A percentile compares a stretch with the other conserved stretches of the same genome.
Evolutionary conservation across 2,888 invertebrate genomes (phyloP).

Genomic region (Pemphredon lugubris): DNA sequence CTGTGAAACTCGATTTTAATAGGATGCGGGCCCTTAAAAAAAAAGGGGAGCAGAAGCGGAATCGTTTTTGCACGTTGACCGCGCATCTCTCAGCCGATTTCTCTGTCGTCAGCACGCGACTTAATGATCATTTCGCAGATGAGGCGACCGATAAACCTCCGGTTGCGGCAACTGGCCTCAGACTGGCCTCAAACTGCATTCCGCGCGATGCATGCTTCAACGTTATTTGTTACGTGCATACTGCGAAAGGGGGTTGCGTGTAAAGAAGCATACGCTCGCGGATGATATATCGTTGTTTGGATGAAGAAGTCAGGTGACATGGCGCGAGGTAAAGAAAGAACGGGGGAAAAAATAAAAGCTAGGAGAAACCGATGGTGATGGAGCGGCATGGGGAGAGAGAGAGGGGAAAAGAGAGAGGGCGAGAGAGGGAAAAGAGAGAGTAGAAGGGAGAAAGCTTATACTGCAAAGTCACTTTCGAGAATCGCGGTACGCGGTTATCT

Average conservation of each 20-base stretch:
- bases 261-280: conserved; percentile 42
- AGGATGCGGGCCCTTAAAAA: neutral
- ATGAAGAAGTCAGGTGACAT: conserved; percentile 58
- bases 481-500: conserved; percentile 44
- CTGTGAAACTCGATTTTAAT: neutral
- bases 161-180: conserved; percentile 21
- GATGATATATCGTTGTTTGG: conserved; percentile 60
- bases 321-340: conserved; percentile 21
- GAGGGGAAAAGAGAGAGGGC: conserved; percentile 1
- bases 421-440: neutral
- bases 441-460: conserved; percentile 29
- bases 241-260: conserved; percentile 35
- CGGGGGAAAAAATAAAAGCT: conserved; percentile 11
- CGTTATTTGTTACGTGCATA: conserved; percentile 56
- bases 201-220: conserved; percentile 50
- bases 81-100: conserved; percentile 28
- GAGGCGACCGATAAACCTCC: conserved; percentile 46
- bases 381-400: conserved; percentile 4
- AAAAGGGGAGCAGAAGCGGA: neutral
- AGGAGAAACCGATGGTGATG: conserved; percentile 2
- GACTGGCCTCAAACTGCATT: conserved; percentile 8
- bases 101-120: conserved; percentile 25
- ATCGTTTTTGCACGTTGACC: conserved; percentile 13
- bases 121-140: conserved; percentile 53
- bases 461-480: conserved; percentile 38